Base-by-base conservation (phyloP, 2,797 vertebrate genomes). In the Danio choprae region DNA sequence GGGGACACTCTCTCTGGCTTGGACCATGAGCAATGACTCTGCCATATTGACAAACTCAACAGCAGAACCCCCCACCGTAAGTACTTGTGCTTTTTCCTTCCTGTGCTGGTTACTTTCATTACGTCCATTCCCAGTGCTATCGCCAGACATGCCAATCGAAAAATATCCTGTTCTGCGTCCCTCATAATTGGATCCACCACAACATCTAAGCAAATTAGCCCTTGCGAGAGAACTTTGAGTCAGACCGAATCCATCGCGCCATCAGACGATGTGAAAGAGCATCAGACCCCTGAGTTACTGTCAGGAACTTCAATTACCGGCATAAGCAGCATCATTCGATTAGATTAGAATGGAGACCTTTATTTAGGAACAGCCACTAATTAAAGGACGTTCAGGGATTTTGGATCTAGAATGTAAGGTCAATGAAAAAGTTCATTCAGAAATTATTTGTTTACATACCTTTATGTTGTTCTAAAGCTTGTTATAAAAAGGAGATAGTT, bases 1-100 rank as follows among this genome's bases (percentile, higher is more conserved):
- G 92, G 77, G 91, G 87, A 91, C 87, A 77, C 88, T 92, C 88
- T 91, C 67, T 91, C 91, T 87, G 90, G 91, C 91, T 90, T 95
- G 90, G 95, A 97, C 95, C 91, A 95, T 96, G 91, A 97, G 94
- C 95, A 93, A 97, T 96, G 96, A 95, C 88, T 95, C 95, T 90
- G 92, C 93, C 89, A 86, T 95, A 84, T 97, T 96, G 97, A 96
- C 95, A 91, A 96, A 95, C 90, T 86, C 93, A 88, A 96, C 96
- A 81, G 93, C 96, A 81, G 93, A 94, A 84, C 95, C 91, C 88
- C 89, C 95, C 86, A 97, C 97, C 84, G 97, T 98, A 92, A 96
- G 96, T 93, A 79, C 58, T 59, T 83, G 79, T 36, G 65, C 73
- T 86, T 85, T 85, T 80, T 73, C 74, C 86, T 87, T 89, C 87